Percentiles rank a stretch among this genome's conserved stretches.
Conservation (phyloP, 2,888 invertebrate genomes). For the Leucophora obtusa region DNA sequence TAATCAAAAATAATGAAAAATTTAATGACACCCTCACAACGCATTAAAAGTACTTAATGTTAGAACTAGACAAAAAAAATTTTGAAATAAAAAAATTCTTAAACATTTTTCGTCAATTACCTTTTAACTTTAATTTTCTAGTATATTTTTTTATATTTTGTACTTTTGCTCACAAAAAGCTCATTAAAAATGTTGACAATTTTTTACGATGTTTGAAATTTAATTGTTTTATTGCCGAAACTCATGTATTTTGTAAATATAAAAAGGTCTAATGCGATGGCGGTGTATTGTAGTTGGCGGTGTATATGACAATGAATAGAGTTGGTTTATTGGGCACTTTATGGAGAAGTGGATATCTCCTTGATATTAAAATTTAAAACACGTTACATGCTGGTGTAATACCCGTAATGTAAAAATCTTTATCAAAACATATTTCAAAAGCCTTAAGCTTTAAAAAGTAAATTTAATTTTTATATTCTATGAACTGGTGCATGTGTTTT, state of each 20-base stretch:
- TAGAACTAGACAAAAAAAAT: too few species aligned
- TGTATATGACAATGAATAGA: background rate
- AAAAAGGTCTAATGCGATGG: too few species aligned
- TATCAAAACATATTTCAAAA: background rate
- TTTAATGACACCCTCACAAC: too few species aligned
- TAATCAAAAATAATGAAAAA: too few species aligned
- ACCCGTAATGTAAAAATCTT: conserved; percentile 11
- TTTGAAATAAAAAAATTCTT: conserved; percentile 33
- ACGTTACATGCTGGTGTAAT: conserved; percentile 42
- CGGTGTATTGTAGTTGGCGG: background rate
- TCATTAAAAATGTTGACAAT: conserved; percentile 51
- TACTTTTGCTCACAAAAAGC: conserved; percentile 27
- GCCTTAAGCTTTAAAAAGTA: conserved; percentile 18
- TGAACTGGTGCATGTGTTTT: background rate
- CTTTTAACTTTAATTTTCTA: conserved; percentile 42
- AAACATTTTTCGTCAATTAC: conserved; percentile 56
- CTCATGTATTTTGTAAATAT: conserved; percentile 37
- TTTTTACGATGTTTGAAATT: conserved; percentile 58
- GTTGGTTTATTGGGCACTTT: background rate
- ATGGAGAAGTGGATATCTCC: background rate
- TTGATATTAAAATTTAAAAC: conserved; percentile 39
- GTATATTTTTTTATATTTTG: background rate
- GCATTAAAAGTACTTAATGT: too few species aligned
- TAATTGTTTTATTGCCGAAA: conserved; percentile 58
- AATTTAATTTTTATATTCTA: conserved; percentile 13